A percentile compares a stretch with the other conserved stretches of the same genome.
Conservation (phyloP, 2,888 invertebrate species). For the Ormyrus labotus region DNA sequence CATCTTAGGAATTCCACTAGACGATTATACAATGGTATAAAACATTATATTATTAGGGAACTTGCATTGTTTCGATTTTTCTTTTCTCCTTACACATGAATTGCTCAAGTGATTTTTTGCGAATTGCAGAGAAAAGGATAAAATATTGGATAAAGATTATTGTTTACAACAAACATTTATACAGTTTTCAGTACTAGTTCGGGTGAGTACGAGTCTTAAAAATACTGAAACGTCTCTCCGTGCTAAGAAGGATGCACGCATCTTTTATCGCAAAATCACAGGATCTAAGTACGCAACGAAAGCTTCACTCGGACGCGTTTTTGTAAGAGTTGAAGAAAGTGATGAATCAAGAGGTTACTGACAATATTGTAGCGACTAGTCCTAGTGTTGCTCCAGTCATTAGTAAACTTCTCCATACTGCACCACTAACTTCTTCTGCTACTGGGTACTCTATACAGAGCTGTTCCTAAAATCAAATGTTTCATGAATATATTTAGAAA, state of each 20-base stretch:
- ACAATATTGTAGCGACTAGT: conserved; percentile 72
- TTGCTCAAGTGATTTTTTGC: conserved; percentile 52
- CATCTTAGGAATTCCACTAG: conserved; percentile 68
- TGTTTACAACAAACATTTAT: conserved; percentile 42
- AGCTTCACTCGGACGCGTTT: conserved; percentile 52
- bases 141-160: conserved; percentile 44
- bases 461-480: conserved; percentile 67
- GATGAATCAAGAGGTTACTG: conserved; percentile 71
- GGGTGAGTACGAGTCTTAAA: conserved; percentile 45
- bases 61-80: conserved; percentile 63
- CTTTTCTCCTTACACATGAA: conserved; percentile 55
- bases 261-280: conserved; percentile 66
- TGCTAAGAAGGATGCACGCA: conserved; percentile 49
- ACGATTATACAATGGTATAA: conserved; percentile 62
- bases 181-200: conserved; percentile 40
- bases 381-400: conserved; percentile 74
- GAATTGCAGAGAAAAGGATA: conserved; percentile 44
- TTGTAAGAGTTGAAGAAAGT: conserved; percentile 55
- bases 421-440: conserved; percentile 73
- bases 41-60: conserved; percentile 67
- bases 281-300: conserved; percentile 69
- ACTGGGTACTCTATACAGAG: conserved; percentile 74
- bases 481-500: background rate
- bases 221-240: conserved; percentile 50
- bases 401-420: conserved; percentile 72